Evolutionary conservation across 2,888 invertebrate species (phyloP).

Genomic region (Belgica antarctica): DNA sequence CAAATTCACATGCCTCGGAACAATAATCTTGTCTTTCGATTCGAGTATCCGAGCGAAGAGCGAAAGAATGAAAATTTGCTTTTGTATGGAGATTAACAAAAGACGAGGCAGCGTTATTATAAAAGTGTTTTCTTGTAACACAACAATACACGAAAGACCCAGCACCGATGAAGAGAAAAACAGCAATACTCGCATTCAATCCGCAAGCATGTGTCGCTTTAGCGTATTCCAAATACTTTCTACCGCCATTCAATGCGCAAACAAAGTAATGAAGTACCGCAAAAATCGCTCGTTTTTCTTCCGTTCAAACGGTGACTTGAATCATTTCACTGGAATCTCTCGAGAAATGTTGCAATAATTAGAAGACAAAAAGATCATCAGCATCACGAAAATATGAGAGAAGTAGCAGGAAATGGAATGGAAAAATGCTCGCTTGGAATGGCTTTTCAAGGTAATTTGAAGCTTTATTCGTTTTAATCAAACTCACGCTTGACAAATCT

Average conservation of each 20-base stretch:
- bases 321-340: neutral
- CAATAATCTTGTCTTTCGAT: slow-evolving; percentile 19
- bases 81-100: slow-evolving; percentile 28
- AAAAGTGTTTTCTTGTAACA: slow-evolving; percentile 16
- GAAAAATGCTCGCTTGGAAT: neutral
- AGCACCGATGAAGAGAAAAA: neutral
- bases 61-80: neutral
- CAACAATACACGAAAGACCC: neutral
- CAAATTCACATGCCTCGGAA: slow-evolving; percentile 15
- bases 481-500: neutral
- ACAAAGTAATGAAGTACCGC: slow-evolving; percentile 19
- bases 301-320: neutral
- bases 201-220: slow-evolving; percentile 23
- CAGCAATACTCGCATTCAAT: slow-evolving; percentile 4
- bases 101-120: neutral
- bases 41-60: neutral
- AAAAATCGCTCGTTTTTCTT: neutral
- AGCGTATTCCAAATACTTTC: slow-evolving; percentile 24
- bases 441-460: neutral
- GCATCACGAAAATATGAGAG: neutral
- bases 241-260: neutral
- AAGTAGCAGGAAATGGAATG: slow-evolving; percentile 8
- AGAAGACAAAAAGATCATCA: slow-evolving; percentile 28
- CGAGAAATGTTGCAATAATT: slow-evolving; percentile 17
- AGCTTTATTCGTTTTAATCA: too few relatives aligned